phyloP scores from a whole-genome alignment of 2,797 vertebrate genomes.

The Acestrorhynchus altus region DNA sequence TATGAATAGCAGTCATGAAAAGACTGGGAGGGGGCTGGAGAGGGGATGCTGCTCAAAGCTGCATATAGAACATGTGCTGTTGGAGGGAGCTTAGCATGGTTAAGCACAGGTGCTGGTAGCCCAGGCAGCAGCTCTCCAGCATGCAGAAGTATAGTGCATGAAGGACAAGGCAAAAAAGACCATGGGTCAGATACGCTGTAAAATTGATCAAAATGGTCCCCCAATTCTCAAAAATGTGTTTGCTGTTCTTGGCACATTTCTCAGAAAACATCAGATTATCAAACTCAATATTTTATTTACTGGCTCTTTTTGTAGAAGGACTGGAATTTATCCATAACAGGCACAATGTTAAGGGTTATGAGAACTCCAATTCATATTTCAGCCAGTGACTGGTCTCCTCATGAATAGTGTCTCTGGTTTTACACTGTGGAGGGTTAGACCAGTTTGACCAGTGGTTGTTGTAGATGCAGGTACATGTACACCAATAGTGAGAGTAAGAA shows the following conservation, averaged over 20 bases:
- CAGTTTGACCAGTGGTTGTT: too few relatives aligned
- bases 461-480: too few relatives aligned
- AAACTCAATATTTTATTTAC: too few relatives aligned
- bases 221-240: neutral
- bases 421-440: too few relatives aligned
- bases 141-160: conserved; percentile 15
- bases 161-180: neutral
- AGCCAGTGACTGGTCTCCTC: too few relatives aligned
- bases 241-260: neutral
- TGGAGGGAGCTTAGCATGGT: conserved; percentile 35
- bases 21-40: conserved; percentile 16
- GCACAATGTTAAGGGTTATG: too few relatives aligned
- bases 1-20: conserved; percentile 57
- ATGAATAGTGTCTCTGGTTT: too few relatives aligned
- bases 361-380: too few relatives aligned
- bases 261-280: too few relatives aligned
- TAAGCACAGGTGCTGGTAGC: conserved; percentile 36
- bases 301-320: too few relatives aligned
- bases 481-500: too few relatives aligned
- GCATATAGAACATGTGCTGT: conserved; percentile 43
- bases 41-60: conserved; percentile 16
- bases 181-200: neutral
- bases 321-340: too few relatives aligned
- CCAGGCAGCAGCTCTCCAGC: conserved; percentile 26
- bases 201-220: neutral